phyloP scores from a whole-genome alignment of 2,888 invertebrate genomes.

The Catotricha subobsoleta region DNA sequence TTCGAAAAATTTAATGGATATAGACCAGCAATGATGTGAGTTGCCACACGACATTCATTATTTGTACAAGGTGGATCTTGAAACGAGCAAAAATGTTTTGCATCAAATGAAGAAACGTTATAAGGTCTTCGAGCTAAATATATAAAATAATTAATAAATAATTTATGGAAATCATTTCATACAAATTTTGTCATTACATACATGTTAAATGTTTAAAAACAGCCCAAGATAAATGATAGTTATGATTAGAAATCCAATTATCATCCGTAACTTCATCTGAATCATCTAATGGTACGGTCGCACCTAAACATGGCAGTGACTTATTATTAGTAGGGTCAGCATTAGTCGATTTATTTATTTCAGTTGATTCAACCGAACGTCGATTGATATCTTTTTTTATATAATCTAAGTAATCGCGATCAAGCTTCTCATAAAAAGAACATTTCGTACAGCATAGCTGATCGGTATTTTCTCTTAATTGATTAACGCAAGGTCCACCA shows the following conservation, averaged over 20 bases:
- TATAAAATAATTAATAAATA: constrained; percentile 1
- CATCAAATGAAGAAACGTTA: constrained; percentile 9
- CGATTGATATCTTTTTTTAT: constrained; percentile 7
- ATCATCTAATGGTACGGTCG: too few species aligned
- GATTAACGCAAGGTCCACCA: constrained; percentile 21
- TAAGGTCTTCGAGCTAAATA: constrained; percentile 22
- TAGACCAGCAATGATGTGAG: constrained; percentile 26
- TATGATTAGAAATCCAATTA: constrained; percentile 2
- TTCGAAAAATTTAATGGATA: constrained; percentile 24
- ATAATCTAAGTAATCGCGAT: constrained; percentile 11
- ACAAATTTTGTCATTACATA: constrained; percentile 10
- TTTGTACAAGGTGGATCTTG: constrained; percentile 10
- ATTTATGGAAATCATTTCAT: not conserved
- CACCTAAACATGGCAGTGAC: constrained; percentile 6
- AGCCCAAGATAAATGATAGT: constrained; percentile 28
- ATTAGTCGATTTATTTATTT: not conserved
- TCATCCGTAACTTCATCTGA: not conserved
- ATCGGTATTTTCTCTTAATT: constrained; percentile 16
- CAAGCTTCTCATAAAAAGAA: constrained; percentile 24
- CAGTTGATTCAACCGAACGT: constrained; percentile 3
- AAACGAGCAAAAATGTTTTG: constrained; percentile 20
- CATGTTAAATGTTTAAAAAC: constrained; percentile 26
- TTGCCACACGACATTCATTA: constrained; percentile 23
- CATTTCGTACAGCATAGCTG: constrained; percentile 25
- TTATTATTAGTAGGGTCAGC: constrained; percentile 11